Evolutionary conservation across 2,888 invertebrate genomes (phyloP), one percentile per base, ranked within the genome.

Genomic region (Archaeoteleia sp.): DNA sequence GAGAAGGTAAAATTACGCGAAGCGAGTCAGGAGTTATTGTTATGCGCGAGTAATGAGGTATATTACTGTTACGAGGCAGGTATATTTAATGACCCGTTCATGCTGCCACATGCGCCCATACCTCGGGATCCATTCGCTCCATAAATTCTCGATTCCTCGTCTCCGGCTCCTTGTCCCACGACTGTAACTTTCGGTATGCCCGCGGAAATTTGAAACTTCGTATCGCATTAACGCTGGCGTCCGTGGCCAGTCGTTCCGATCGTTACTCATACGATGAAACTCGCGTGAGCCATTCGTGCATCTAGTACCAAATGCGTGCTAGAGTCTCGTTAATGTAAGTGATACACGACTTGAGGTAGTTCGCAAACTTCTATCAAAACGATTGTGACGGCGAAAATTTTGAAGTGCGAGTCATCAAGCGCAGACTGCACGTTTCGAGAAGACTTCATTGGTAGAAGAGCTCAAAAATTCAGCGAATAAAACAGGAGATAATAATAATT

Each of bases 41-140:
- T 76, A 78, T 72, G 70, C 73, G 70, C 75, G 74, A 77, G 77
- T 81, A 81, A 82, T 78, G 79, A 80, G 77, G 73, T 78, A 76
- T 76, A 80, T 80, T 81, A 78, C 75, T 70, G 75, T 72, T 74
- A 66, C 75, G 58, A 70, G 72, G 70, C 74, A 70, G 74, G 70
- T 77, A 78, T 78, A 77, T 79, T 77, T 78, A 80, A 78, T 75
- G 76, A 67, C 65, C 74, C 73, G 74, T 66, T 68, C 67, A 68
- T 58, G 62, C 61, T 48, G 63, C 53, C 55, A 35, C 42, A 45
- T 32, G 51, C 48, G 40, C 25, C 39, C 37, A 9, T 45, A 53
- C 42, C 69, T 53, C 45, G 29, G 48, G 65, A 42, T 67, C 74
- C 72, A 73, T 73, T 70, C 74, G 70, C 73, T 75, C 71, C 79